Evolutionary conservation across 2,797 vertebrate species (phyloP), one percentile per base, ranked within the genome.

Genomic region (Schizothorax lantsangensis): DNA sequence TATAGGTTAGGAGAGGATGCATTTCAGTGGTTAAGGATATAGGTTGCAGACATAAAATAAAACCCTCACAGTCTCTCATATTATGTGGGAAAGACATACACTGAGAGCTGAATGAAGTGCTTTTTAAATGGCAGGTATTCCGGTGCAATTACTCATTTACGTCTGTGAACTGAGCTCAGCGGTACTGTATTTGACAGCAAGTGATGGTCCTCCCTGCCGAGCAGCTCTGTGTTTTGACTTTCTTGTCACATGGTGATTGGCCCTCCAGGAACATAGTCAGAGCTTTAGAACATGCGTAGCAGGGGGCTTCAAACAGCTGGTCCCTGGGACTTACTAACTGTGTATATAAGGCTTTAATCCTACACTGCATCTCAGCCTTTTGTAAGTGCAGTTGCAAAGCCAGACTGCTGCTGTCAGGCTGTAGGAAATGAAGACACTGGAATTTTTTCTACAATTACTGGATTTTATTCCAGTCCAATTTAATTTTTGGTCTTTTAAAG

Each of bases 181-280:
- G 80, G 12, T 47, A 84, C 80, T 88, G 87, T 88, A 64, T 72
- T 79, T 66, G 80, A 89, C 88, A 90, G 91, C 90, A 86, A 91
- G 89, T 91, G 88, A 83, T 81, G 71, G 54, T 92, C 92, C 91
- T 88, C 89, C 81, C 89, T 64, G 54, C 2, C 36, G 90, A 88
- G 71, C 78, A 86, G 84, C 85, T 68, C 62, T 73, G 69, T 87
- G 69, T 92, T 90, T 90, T 91, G 91, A 89, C 91, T 90, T 88
- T 87, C 87, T 68, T 86, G 33, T 88, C 87, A 86, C 64, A 81
- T 90, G 81, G 69, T 66, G 57, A 86, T 66, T 62, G 69, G 84
- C 78, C 79, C 69, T 81, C 54, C 79, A 81, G 69, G 84, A 81
- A 81, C 40, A 81, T 36, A 45, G 52, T 59, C 9, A 81, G 57